phyloP scores from a whole-genome alignment of 2,113 vertebrate species.

The Elephantulus edwardii region DNA sequence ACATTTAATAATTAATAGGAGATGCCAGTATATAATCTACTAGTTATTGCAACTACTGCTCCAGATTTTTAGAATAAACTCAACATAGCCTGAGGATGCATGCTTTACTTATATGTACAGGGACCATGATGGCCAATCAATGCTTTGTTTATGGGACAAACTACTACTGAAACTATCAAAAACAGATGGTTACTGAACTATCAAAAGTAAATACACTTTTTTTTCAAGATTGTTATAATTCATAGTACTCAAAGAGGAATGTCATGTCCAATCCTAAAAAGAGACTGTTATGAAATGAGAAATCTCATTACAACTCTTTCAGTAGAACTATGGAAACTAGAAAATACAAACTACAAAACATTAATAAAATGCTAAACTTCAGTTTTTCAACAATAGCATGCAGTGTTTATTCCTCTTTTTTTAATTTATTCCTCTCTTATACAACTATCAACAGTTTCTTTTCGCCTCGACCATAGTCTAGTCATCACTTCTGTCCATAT shows the following conservation, averaged over 20 bases:
- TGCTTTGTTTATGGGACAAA: not conserved
- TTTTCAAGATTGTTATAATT: slow-evolving; percentile 26
- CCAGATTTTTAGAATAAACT: slow-evolving; percentile 23
- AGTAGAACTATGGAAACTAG: not conserved
- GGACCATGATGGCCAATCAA: not conserved
- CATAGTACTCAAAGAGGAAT: not conserved
- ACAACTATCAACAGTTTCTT: not conserved
- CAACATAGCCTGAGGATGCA: not conserved
- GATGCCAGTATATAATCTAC: not conserved
- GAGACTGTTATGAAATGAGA: not conserved
- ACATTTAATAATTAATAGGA: not conserved
- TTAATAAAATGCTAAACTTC: not conserved
- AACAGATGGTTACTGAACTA: not conserved
- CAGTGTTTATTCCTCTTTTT: not conserved
- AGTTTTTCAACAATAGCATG: not conserved
- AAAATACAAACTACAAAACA: not conserved
- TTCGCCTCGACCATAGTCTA: not conserved
- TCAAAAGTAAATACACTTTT: slow-evolving; percentile 4
- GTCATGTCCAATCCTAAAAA: not conserved
- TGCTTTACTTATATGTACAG: not conserved
- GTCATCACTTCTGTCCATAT: not conserved
- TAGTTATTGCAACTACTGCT: not conserved
- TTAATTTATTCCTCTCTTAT: not conserved
- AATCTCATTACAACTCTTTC: slow-evolving; percentile 39
- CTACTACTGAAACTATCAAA: too few species aligned